phyloP scores from a whole-genome alignment of 2,888 invertebrate species.

The Mythimna albipuncta region DNA sequence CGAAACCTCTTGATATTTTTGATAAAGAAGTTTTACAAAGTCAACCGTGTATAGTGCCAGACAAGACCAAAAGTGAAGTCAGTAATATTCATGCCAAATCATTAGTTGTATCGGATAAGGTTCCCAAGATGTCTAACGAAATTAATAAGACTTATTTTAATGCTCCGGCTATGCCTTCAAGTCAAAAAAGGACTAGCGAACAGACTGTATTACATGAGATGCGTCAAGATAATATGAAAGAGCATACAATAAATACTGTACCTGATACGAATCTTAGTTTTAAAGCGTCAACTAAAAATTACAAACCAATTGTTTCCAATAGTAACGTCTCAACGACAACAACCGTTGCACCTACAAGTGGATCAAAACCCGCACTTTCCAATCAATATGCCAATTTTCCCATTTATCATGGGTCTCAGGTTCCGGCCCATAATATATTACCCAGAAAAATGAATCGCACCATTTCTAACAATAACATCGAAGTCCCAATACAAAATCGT shows the following conservation, averaged over 20 bases:
- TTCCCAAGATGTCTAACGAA: conserved; percentile 10
- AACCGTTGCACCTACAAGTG: background rate
- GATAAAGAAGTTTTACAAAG: conserved; percentile 10
- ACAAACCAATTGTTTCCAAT: background rate
- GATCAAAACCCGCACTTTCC: background rate
- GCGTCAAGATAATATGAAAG: background rate
- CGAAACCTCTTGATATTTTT: conserved; percentile 4
- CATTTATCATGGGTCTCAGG: background rate
- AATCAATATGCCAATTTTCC: background rate
- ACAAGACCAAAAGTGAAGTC: background rate
- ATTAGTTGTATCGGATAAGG: background rate
- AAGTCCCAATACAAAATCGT: conserved; percentile 21
- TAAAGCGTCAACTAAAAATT: background rate
- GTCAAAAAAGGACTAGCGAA: conserved; percentile 18
- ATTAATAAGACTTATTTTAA: background rate
- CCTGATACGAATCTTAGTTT: background rate
- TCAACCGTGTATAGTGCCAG: background rate
- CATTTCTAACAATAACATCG: conserved; percentile 8
- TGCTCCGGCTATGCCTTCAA: background rate
- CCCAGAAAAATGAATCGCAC: background rate
- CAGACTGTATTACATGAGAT: background rate
- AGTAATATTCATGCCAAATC: background rate
- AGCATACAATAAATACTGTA: background rate
- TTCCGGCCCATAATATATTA: background rate
- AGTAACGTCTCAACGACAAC: background rate